A percentile compares a stretch with the other conserved stretches of the same genome.
Evolutionary conservation across 2,797 vertebrate species (phyloP).

Genomic region (Antennarius maculatus): DNA sequence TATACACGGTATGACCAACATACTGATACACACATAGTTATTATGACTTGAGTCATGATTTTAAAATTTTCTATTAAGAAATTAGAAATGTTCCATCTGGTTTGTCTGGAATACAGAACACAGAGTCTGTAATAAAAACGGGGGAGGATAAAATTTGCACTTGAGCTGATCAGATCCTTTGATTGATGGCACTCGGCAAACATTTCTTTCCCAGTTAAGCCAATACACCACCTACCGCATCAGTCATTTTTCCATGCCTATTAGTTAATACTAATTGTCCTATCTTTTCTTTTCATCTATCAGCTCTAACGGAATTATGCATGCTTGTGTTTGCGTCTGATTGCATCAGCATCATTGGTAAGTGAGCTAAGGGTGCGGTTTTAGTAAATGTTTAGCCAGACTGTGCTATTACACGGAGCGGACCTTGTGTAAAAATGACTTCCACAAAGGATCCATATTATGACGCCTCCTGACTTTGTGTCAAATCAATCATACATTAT

Average conservation of each 20-base stretch:
- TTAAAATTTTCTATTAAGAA: neutral
- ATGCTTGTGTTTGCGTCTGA: constrained; percentile 46
- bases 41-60: neutral
- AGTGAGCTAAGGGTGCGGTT: constrained; percentile 13
- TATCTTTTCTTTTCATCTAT: constrained; percentile 28
- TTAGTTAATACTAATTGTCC: constrained; percentile 35
- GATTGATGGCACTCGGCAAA: constrained; percentile 5
- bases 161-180: neutral
- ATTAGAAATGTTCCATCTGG: neutral
- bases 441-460: constrained; percentile 31
- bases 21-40: neutral
- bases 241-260: constrained; percentile 22
- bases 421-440: constrained; percentile 33
- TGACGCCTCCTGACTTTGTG: constrained; percentile 13
- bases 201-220: neutral
- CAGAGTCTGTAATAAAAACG: neutral
- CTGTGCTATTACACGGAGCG: constrained; percentile 56
- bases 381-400: constrained; percentile 35
- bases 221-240: constrained; percentile 2
- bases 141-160: neutral
- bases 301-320: constrained; percentile 29
- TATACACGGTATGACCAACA: neutral
- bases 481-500: constrained; percentile 7
- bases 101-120: neutral
- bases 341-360: constrained; percentile 37